Percentiles rank a stretch among this genome's conserved stretches.
Conservation (phyloP, 2,113 vertebrate species). For the Pluvialis apricaria region DNA sequence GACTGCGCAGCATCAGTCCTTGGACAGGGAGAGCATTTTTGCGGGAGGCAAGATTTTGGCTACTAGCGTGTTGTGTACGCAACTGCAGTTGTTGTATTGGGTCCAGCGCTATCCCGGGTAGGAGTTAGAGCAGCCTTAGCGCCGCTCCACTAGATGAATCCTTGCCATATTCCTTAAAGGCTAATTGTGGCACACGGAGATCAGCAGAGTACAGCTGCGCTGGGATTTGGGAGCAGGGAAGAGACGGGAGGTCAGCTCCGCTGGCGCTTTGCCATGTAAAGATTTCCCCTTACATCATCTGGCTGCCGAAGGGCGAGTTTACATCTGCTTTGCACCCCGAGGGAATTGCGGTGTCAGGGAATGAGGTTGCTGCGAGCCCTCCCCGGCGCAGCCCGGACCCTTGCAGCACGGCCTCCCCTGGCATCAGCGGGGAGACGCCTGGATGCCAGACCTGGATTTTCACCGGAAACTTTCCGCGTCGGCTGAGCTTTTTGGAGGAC, state of each 20-base stretch:
- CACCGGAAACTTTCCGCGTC: neutral
- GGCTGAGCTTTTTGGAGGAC: neutral
- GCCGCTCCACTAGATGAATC: neutral
- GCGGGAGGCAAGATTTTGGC: neutral
- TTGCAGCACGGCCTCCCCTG: neutral
- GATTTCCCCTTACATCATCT: constrained; percentile 60
- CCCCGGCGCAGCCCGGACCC: neutral
- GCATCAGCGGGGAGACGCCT: rapidly evolving
- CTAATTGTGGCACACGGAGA: constrained; percentile 50
- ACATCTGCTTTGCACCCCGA: constrained; percentile 30
- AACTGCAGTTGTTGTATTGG: neutral
- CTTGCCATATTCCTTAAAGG: constrained; percentile 50
- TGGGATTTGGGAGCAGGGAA: constrained; percentile 61
- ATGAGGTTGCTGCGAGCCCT: constrained; percentile 14
- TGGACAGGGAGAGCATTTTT: neutral
- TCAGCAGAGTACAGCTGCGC: constrained; percentile 49
- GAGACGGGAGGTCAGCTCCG: constrained; percentile 41
- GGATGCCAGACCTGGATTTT: neutral
- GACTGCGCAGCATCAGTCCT: neutral
- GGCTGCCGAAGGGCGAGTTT: constrained; percentile 48
- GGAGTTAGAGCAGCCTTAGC: neutral
- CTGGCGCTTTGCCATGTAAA: constrained; percentile 40
- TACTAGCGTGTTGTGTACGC: rapidly evolving
- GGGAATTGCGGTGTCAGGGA: constrained; percentile 51
- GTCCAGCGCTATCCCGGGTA: neutral